Evolutionary conservation across 2,888 invertebrate species (phyloP), one percentile per base, ranked within the genome.

Genomic region (Plagiodera versicolora): DNA sequence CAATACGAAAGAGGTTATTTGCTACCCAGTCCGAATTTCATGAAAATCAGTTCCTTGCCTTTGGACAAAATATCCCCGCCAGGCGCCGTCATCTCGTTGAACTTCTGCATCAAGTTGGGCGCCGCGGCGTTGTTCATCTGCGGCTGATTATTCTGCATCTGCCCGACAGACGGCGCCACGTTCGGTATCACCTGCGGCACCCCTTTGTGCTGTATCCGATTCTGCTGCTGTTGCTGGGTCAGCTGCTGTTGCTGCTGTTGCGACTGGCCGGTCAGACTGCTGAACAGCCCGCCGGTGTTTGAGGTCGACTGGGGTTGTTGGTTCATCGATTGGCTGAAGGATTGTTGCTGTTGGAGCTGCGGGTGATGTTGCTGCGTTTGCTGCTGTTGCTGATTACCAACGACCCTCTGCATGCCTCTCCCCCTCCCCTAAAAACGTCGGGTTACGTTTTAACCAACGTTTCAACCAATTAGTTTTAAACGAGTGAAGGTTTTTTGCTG

Each of bases 11-110:
- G 67, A 68, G 74, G 76, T 79, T 80, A 81, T 79, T 81, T 81
- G 51, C 89, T 89, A 76, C 92, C 91, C 73, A 94, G 86, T 70
- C 94, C 94, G 81, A 95, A 95, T 83, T 92, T 92, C 90, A 94
- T 94, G 82, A 95, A 94, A 80, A 94, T 92, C 70, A 94, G 88
- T 84, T 94, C 94, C 83, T 95, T 94, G 76, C 94, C 94, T 82
- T 94, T 94, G 77, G 94, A 93, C 73, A 94, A 85, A 72, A 94
- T 92, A 79, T 94, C 94, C 74, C 93, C 93, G 67, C 94, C 94
- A 71, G 93, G 92, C 64, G 90, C 90, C 59, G 93, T 91, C 84
- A 94, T 92, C 79, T 94, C 94, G 73, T 91, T 88, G 79, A 94
- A 87, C 81, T 94, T 94, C 80, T 93, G 92, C 89, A 94, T 93